Evolutionary conservation across 53 echinoderm and acorn worm species (phyloP), one percentile per base, ranked within the genome.

Genomic region (Paelopatides confundens): DNA sequence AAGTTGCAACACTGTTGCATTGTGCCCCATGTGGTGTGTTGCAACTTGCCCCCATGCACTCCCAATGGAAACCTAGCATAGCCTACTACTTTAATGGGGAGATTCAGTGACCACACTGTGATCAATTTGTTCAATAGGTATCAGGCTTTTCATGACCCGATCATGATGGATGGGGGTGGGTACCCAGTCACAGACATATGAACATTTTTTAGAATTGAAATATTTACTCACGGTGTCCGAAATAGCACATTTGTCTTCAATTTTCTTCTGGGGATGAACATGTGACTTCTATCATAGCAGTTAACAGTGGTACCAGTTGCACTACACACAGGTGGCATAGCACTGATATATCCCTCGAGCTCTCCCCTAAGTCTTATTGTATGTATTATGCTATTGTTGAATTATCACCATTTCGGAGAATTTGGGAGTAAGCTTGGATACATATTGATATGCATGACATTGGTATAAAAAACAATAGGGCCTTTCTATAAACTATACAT

Each of bases 291-390:
- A 36, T 21, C n/a, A 38, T 69, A 35, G 70, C 30, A 28, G 70
- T 35, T 38, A 69, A 12, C 38, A 36, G 70, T 38, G 30, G 70
- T 36, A 69, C 38, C 36, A 69, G 70, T 69, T 69, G 70, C 70
- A 69, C 6, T 36, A 37, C 70, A 69, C n/a, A 69, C 70, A 36
- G 38, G 38, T 69, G 70, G 37, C 70, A 69, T 23, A 69, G 18
- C 70, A 69, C 26, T 69, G 70, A 69, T 69, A 69, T 69, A 35
- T 21, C 12, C 38, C 69, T 69, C 69, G 34, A 69, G 69, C 30
- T 33, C 13, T 26, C 10, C 14, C 34, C 14, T 34, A 1, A 43
- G 12, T 43, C 43, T 43, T 10, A 43, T 43, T 43, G 43, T 1
- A 43, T 10, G 43, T 43, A 43, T n/a, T n/a, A 43, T 43, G 43